Base-by-base conservation (phyloP, 2,113 vertebrate genomes). In the Pseudolaguvia tuberculata region DNA sequence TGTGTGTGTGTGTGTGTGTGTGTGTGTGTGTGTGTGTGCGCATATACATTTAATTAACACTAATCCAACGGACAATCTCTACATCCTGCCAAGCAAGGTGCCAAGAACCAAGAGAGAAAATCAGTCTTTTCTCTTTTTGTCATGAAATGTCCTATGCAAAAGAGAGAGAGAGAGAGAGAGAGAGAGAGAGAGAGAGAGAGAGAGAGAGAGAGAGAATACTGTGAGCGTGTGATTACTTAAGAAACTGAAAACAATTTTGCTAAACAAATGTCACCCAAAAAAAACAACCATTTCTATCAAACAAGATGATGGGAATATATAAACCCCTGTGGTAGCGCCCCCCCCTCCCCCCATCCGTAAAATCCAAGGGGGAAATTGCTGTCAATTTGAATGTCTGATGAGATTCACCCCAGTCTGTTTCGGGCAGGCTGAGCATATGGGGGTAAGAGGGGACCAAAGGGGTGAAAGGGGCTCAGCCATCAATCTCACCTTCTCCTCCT, bases 71-170 rank as follows among this genome's bases (percentile, higher is more conserved):
- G 83, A 84, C 69, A 77, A 70, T 74, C 80, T 77, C 21, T 50
- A 83, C 83, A 87, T 90, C 88, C 87, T 88, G 85, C 85, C 75
- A 86, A 73, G 63, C 77, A 78, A 87, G 81, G 84, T 81, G 83
- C 79, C 82, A 86, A 84, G 78, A 83, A 83, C 84, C n/a, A 88
- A 87, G 66, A 78, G 82, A 78, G 74, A 83, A 45, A 42, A 42
- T 1, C 4, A 9, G 39, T 5, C 39, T 8, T 35, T 35, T 35
- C 6, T n/a, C n/a, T n/a, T n/a, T n/a, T n/a, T n/a, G n/a, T n/a
- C n/a, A n/a, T n/a, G n/a, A n/a, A n/a, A n/a, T n/a, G n/a, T n/a
- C n/a, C n/a, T n/a, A n/a, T n/a, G n/a, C n/a, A n/a, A n/a, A n/a
- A n/a, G n/a, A n/a, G n/a, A n/a, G n/a, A n/a, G n/a, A n/a, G n/a